Base-by-base conservation (phyloP, 2,888 invertebrate genomes). In the Gymnoscelis rufifasciata region DNA sequence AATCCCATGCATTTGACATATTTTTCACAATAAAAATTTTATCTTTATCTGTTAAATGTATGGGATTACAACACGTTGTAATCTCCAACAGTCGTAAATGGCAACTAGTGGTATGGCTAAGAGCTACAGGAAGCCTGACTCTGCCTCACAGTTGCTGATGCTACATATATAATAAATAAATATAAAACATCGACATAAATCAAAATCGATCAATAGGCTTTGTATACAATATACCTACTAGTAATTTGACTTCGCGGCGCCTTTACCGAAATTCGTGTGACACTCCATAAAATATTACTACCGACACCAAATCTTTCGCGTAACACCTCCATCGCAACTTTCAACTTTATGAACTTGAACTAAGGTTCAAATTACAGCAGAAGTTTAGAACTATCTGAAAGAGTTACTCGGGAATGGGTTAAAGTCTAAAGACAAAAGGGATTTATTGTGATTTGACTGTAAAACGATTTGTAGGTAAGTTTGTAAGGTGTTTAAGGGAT, bases 381-480 rank as follows among this genome's bases (percentile, higher is more conserved):
- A 24, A 11, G 13, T 8, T 3, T 35, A 30, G 42, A 50, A 50
- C 50, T 45, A 50, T 50, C 26, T 35, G 5, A 19, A 35, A 28
- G 29, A 13, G 44, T 41, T 38, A 45, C 38, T 49, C 33, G 44
- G 35, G 26, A 44, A 48, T 44, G 44, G 48, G 48, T 41, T 49
- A 49, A 50, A 23, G 45, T 45, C 42, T 50, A 50, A 40, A 45
- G 42, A 45, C 45, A 50, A 39, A n/a, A 45, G 44, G 49, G 50
- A 38, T 45, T 50, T 50, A 45, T 35, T 29, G 45, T 35, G 50
- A 45, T 50, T 42, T 42, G 41, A 42, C 45, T 50, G 45, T 35
- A 44, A 50, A 50, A 50, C 50, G 50, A 42, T 50, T 45, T 50
- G 49, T 42, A 42, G 49, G 42, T 42, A 41, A 50, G 38, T 42